Evolutionary conservation across 1,140 invertebrate genomes (phyloP).

Genomic region (Drosophila serrata): DNA sequence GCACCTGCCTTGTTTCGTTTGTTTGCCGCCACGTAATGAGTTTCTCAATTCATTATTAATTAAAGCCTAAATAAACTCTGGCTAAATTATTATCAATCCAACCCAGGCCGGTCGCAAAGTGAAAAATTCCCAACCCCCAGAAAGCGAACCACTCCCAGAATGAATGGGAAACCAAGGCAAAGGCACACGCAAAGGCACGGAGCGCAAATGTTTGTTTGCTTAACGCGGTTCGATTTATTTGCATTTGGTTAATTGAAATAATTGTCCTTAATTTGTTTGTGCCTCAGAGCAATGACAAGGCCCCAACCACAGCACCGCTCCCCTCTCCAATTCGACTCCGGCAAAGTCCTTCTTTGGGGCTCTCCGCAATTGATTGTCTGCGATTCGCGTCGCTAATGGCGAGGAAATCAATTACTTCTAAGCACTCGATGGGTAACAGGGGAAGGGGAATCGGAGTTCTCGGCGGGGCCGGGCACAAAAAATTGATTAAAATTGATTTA

Average conservation of each 20-base stretch:
- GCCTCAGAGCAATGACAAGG: constrained; percentile 64
- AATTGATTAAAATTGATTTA: constrained; percentile 83
- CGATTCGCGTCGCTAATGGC: constrained; percentile 78
- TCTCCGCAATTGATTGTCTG: constrained; percentile 75
- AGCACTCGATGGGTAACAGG: constrained; percentile 42
- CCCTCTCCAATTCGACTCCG: constrained; percentile 10
- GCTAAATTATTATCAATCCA: constrained; percentile 81
- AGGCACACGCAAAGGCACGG: constrained; percentile 31
- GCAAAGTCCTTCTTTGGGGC: constrained; percentile 22
- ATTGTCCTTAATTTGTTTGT: constrained; percentile 84
- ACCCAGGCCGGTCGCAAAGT: constrained; percentile 53
- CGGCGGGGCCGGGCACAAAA: constrained; percentile 6
- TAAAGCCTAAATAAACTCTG: constrained; percentile 80
- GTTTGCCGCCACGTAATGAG: constrained; percentile 78
- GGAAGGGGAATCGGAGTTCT: neutral
- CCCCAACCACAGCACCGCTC: neutral
- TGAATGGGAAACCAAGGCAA: constrained; percentile 27
- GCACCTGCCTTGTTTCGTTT: constrained; percentile 33
- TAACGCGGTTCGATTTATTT: constrained; percentile 82
- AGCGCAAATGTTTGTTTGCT: constrained; percentile 67
- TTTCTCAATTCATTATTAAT: constrained; percentile 84
- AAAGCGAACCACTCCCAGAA: constrained; percentile 22
- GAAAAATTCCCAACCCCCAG: constrained; percentile 35
- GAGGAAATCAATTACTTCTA: constrained; percentile 77
- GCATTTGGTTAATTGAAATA: constrained; percentile 84